Evolutionary conservation across 64 coral and sea anemone genomes (phyloP), one percentile per base, ranked within the genome.

Genomic region (Montipora efflorescens): DNA sequence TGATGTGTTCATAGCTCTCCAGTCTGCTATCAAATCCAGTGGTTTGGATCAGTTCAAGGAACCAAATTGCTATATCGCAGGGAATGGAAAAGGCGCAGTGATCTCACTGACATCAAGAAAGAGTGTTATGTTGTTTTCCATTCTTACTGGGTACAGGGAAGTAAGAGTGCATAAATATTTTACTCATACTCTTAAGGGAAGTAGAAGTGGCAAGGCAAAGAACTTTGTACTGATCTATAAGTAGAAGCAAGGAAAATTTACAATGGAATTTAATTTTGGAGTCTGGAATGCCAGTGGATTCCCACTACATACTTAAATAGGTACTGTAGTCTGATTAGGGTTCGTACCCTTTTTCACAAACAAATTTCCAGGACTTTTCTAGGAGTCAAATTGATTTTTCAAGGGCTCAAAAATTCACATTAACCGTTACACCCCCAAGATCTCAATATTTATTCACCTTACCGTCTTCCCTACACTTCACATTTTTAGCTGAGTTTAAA

Each of bases 1-100:
- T 9, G 78, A 48, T 28, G 73, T 91, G n/a, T 91, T 91, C 23
- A 79, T 81, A 70, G 79, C 75, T 91, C 64, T 91, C 1, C 8
- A 59, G 18, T 7, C 77, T 7, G 77, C 67, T 5, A 68, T 91
- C n/a, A 61, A 67, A 28, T 8, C n/a, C 71, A 81, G 77, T 1
- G 20, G 72, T 71, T 59, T 78, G 1, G 76, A 16, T 8, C 76
- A 49, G 16, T 91, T 91, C 67, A 79, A 78, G 50, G 77, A 78
- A 46, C 89, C 78, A 45, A 81, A 70, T 49, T 91, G 89, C 79
- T 81, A 80, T 49, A 74, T 71, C 10, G 67, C 13, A 25, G 67
- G 58, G 53, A 82, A 91, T 45, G 53, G 48, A 91, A 71, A 82
- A 49, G 67, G 10, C 1, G 89, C 64, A 4, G 71, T 91, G 0